Percentiles rank a stretch among this genome's conserved stretches.
Conservation (phyloP, 2,797 vertebrate genomes). For the Schizopygopsis pylzovi region DNA sequence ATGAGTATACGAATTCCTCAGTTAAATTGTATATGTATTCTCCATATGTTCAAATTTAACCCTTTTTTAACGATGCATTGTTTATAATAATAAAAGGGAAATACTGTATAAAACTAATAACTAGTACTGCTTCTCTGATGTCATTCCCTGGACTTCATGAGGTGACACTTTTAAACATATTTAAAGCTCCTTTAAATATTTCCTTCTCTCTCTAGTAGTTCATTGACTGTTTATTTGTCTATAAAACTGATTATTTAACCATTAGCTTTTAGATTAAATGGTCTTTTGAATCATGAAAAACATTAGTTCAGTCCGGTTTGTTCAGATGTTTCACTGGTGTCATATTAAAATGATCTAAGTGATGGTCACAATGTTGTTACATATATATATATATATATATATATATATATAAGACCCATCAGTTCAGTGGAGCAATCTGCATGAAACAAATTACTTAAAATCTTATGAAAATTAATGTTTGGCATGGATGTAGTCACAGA, state of each 20-base stretch:
- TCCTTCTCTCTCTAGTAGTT: background rate
- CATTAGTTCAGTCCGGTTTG: background rate
- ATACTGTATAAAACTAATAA: background rate
- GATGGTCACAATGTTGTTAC: background rate
- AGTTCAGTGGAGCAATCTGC: background rate
- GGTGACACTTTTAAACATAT: too few relatives aligned
- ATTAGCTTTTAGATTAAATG: background rate
- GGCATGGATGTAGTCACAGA: background rate
- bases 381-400: background rate
- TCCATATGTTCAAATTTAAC: background rate
- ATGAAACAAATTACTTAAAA: background rate
- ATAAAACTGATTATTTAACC: background rate
- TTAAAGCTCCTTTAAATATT: too few relatives aligned
- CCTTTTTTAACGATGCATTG: background rate
- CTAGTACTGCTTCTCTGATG: background rate
- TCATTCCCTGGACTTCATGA: background rate
- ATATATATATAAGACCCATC: background rate
- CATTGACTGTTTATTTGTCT: background rate
- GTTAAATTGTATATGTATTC: background rate
- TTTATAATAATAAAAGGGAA: background rate
- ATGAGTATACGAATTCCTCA: background rate
- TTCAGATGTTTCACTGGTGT: background rate
- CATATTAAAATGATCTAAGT: background rate
- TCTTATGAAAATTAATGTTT: too few relatives aligned
- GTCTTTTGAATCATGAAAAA: background rate